Conservation (phyloP, 1,140 invertebrate genomes). For the Panagrolaimus sp. region DNA sequence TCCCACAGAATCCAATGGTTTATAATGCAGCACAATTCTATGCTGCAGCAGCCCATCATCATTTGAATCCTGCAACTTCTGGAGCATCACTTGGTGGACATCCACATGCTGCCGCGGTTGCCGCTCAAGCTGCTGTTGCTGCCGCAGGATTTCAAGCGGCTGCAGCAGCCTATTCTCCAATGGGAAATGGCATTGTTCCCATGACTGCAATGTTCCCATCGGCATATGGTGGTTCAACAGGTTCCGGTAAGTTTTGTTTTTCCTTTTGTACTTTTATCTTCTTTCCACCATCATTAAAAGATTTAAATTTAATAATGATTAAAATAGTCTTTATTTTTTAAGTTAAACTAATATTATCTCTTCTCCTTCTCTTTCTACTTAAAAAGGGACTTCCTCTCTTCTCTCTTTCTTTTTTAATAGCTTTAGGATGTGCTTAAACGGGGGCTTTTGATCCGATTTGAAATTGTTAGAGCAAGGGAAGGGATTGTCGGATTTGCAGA, state of each 20-base stretch:
- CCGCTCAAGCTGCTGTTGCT: background rate
- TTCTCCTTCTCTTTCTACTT: background rate
- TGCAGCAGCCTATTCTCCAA: background rate
- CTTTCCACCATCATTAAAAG: no score
- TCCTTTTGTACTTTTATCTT: background rate
- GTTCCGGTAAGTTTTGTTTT: background rate
- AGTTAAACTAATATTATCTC: background rate
- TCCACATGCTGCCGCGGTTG: background rate
- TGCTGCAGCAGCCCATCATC: background rate
- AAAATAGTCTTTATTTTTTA: background rate
- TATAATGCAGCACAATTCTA: slow-evolving; percentile 5
- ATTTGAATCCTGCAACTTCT: slow-evolving; percentile 10
- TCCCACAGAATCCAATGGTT: background rate
- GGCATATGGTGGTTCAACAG: background rate
- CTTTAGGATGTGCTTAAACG: no score
- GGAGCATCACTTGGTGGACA: background rate
- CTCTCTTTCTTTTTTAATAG: background rate
- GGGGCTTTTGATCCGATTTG: no score
- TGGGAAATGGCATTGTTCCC: background rate
- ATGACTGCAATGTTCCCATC: slow-evolving; percentile 10
- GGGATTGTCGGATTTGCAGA: no score
- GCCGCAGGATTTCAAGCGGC: background rate
- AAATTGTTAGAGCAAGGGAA: no score
- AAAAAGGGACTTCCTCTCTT: background rate
- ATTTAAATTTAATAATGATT: background rate